Evolutionary conservation across 1,140 invertebrate genomes (phyloP), one percentile per base, ranked within the genome.

Genomic region (Drosophila ficusphila): DNA sequence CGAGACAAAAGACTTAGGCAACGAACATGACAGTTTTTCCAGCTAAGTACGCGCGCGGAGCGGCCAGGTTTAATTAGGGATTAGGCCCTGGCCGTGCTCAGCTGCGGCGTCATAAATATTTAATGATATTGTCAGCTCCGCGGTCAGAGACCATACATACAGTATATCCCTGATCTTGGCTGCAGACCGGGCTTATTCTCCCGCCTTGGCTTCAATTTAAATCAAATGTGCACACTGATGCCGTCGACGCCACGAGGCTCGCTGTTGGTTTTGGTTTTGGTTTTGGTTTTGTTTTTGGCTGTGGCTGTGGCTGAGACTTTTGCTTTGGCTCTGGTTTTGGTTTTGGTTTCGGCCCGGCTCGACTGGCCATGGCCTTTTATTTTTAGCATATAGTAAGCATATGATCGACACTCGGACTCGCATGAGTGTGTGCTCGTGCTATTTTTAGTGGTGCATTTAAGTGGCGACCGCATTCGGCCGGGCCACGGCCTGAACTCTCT

Each of bases 361-460:
- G 33, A 14, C 61, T 62, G 57, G 46, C 46, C 44, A 19, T 65
- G 71, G 58, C 57, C 57, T 76, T 71, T 69, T 85, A 85, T 85
- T 81, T 85, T 81, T 81, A 85, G 76, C 81, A 71, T 83, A 44
- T 44, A 44, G 41, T 25, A 75, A 78, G 57, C 69, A 83, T 77
- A 82, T 81, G 79, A 82, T 72, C 79, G 67, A 79, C 79, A 85
- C 70, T 51, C 46, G 53, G 29, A 51, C 58, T 46, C 31, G 42
- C 29, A 21, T 31, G 36, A 25, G 60, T 19, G 42, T 44, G 38
- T 83, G 62, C 71, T 34, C 69, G 72, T 47, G 68, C 81, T 85
- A 86, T 86, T 86, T 86, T 81, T 88, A 86, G 81, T 76, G 76
- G 33, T 73, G 73, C 79, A 70, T 79, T 83, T 79, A 83, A 82